Base-by-base conservation (phyloP, 2,113 vertebrate species). In the Trinectes maculatus region DNA sequence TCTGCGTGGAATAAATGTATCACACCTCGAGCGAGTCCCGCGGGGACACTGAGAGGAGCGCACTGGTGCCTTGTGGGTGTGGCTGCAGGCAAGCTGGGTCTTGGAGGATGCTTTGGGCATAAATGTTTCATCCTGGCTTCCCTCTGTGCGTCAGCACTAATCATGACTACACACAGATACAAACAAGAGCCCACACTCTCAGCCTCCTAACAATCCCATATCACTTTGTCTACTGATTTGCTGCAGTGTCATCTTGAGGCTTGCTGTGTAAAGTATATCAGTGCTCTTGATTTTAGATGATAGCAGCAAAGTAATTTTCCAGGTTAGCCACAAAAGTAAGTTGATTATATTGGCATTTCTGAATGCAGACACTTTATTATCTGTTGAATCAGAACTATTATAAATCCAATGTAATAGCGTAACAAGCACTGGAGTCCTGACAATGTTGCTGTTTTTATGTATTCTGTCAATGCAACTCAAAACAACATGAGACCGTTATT, bases 101-200 rank as follows among this genome's bases (percentile, higher is more conserved):
- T 75, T 15, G 40, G 61, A 79, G 84, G 85, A 71, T 62, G 79
- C 84, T 89, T 46, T 57, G 53, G 85, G 84, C 74, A n/a, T 73
- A 39, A 61, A 48, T 24, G 63, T 83, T 79, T 82, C 74, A 86
- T 84, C 66, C 40, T 58, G 6, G 49, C 59, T 39, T 77, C 71
- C 70, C 58, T 76, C 31, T 65, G 79, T 51, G 76, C 39, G 70
- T 80, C 76, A 77, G 74, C 80, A 83, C 76, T 82, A 83, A 86
- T 87, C 79, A 65, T 39, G 36, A 59, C 42, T 52, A 43, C 26
- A 6, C 75, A 56, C 1, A 66, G 37, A 55, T 18, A 67, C 55
- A 74, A 82, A 78, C 48, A 66, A 66, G 76, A 67, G 63, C 54
- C 56, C 49, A 34, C 74, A 19, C 33, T 39, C 52, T 43, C 26